Percentiles rank a stretch among this genome's conserved stretches.
These are phyloP conservation scores for Drosophila mercatorum DNA, from an alignment of 2,888 invertebrate species.

Conservation along the genomic window DNA sequence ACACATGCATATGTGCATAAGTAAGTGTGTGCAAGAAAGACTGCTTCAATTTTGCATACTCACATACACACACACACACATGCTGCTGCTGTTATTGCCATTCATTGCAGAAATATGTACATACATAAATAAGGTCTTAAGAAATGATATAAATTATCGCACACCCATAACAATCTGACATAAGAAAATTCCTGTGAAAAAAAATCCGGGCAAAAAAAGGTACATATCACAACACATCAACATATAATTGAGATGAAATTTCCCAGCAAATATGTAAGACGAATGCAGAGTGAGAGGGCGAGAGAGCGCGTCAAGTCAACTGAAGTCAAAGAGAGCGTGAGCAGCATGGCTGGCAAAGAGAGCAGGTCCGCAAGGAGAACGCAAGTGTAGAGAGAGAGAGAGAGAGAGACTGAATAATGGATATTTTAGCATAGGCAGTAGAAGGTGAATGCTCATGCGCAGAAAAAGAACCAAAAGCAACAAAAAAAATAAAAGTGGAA, in stretches of 20 bases:
- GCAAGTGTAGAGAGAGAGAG: constrained; percentile 43
- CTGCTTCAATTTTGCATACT: not conserved
- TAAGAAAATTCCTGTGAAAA: constrained; percentile 44
- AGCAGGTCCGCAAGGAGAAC: constrained; percentile 9
- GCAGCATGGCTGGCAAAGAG: not conserved
- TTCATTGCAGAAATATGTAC: not conserved
- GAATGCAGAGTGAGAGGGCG: not conserved
- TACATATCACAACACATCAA: constrained; percentile 10
- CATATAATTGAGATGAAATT: constrained; percentile 50
- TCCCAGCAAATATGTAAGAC: constrained; percentile 32
- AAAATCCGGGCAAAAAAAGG: constrained; percentile 16
- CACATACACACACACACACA: not conserved
- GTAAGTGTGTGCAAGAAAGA: not conserved
- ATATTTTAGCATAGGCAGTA: constrained; percentile 28
- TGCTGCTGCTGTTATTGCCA: not conserved
- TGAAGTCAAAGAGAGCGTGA: constrained; percentile 20
- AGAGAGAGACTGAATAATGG: constrained; percentile 4
- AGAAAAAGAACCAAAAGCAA: constrained; percentile 19
- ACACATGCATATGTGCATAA: not conserved
- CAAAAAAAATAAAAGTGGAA: not conserved
- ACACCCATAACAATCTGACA: constrained; percentile 21
- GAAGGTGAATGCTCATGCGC: constrained; percentile 55
- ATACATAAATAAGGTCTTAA: not conserved
- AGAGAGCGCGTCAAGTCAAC: constrained; percentile 5
- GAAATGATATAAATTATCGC: constrained; percentile 4